Conservation (phyloP, 2,797 vertebrate species). For the Ataeniobius toweri region DNA sequence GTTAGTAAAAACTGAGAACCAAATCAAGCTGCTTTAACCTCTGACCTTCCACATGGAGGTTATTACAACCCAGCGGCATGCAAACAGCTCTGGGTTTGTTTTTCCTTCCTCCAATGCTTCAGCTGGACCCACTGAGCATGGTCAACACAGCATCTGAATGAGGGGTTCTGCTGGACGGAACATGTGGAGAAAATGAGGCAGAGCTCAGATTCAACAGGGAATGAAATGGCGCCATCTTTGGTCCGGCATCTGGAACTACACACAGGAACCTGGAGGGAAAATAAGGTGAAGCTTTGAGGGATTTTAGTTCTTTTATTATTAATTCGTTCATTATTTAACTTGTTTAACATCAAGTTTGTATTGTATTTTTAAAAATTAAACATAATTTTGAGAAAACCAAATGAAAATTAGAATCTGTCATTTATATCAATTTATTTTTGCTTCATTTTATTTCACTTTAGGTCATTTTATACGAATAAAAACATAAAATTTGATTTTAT, state of each 20-base stretch:
- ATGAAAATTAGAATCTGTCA: neutral
- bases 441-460: too few species aligned
- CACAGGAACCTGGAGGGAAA: neutral
- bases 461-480: neutral
- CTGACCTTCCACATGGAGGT: constrained; percentile 38
- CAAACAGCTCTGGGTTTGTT: neutral
- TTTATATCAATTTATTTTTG: too few species aligned
- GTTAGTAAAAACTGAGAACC: constrained; percentile 52
- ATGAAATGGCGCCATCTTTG: constrained; percentile 43
- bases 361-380: too few species aligned
- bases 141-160: neutral
- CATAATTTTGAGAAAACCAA: neutral
- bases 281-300: neutral
- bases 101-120: neutral
- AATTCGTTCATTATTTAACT: too few species aligned
- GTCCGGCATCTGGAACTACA: constrained; percentile 6
- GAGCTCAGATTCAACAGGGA: neutral
- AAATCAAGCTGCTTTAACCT: constrained; percentile 36
- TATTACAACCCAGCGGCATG: neutral
- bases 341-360: too few species aligned
- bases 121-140: neutral
- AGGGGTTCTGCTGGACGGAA: neutral
- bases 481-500: neutral
- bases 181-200: too few species aligned
- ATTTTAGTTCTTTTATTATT: neutral